Conservation (phyloP, 2,888 invertebrate species). For the Lasiommata megera region DNA sequence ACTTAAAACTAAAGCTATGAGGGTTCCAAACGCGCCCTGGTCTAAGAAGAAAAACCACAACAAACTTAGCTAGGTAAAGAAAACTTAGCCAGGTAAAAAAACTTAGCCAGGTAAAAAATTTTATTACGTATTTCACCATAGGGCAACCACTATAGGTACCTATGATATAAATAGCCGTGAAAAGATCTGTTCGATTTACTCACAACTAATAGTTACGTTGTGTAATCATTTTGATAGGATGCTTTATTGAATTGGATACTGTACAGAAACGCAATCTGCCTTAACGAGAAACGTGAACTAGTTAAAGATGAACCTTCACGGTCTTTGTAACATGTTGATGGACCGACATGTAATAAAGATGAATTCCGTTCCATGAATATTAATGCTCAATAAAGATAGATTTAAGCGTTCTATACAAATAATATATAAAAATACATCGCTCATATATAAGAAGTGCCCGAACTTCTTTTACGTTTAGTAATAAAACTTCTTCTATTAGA, state of each 20-base stretch:
- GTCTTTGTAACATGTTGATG: conserved; percentile 16
- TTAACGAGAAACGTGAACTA: conserved; percentile 17
- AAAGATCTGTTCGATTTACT: conserved; percentile 2
- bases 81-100: too few relatives aligned
- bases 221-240: conserved; percentile 21
- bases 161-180: background rate
- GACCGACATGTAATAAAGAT: conserved; percentile 11
- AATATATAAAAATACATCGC: too few relatives aligned
- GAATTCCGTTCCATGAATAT: background rate
- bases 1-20: too few relatives aligned
- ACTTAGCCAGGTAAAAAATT: too few relatives aligned
- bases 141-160: background rate
- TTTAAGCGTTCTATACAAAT: too few relatives aligned
- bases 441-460: too few relatives aligned
- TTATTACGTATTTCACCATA: too few relatives aligned
- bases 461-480: too few relatives aligned
- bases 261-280: conserved; percentile 12
- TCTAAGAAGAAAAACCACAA: too few relatives aligned
- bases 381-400: background rate
- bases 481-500: too few relatives aligned
- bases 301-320: conserved; percentile 12
- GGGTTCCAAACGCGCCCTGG: too few relatives aligned
- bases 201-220: conserved; percentile 13
- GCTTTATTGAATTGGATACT: conserved; percentile 22
- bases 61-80: too few relatives aligned